These are phyloP conservation scores for Aplidium turbinatum DNA, from an alignment of 23 tunicate species.

Conservation along the genomic window DNA sequence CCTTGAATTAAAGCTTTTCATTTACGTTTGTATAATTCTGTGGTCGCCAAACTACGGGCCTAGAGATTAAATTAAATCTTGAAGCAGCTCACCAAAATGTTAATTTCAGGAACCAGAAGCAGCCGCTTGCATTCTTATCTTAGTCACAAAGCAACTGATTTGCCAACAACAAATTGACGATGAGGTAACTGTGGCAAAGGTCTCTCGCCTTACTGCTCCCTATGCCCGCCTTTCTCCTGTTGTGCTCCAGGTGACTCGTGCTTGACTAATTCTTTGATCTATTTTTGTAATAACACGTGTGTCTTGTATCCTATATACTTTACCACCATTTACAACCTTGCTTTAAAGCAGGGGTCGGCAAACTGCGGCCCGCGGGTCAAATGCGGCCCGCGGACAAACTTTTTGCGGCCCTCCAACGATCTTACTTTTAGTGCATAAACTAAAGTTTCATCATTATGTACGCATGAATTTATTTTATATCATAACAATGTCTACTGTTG, in stretches of 20 bases:
- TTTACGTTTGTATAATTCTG: neutral
- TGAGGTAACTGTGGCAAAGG: neutral
- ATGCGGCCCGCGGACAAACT: too few relatives aligned
- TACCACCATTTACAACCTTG: neutral
- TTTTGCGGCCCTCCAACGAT: too few relatives aligned
- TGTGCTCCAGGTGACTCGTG: conserved; percentile 10
- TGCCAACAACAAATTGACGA: neutral
- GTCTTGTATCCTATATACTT: neutral
- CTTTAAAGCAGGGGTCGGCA: neutral
- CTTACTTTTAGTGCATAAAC: too few relatives aligned
- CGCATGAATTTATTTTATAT: too few relatives aligned
- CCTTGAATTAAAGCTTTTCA: too few relatives aligned
- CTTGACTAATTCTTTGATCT: neutral
- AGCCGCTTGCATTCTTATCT: neutral
- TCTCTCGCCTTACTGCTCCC: neutral
- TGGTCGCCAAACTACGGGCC: neutral
- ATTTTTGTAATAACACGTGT: neutral
- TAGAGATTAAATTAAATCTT: neutral
- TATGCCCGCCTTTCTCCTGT: neutral
- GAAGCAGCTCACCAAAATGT: neutral
- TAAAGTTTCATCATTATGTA: too few relatives aligned
- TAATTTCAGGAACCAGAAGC: too few relatives aligned
- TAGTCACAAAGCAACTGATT: conserved; percentile 4
- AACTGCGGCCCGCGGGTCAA: too few relatives aligned
- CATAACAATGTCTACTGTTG: too few relatives aligned